Conservation (phyloP, 2,113 vertebrate genomes). For the Gallinago undulata region DNA sequence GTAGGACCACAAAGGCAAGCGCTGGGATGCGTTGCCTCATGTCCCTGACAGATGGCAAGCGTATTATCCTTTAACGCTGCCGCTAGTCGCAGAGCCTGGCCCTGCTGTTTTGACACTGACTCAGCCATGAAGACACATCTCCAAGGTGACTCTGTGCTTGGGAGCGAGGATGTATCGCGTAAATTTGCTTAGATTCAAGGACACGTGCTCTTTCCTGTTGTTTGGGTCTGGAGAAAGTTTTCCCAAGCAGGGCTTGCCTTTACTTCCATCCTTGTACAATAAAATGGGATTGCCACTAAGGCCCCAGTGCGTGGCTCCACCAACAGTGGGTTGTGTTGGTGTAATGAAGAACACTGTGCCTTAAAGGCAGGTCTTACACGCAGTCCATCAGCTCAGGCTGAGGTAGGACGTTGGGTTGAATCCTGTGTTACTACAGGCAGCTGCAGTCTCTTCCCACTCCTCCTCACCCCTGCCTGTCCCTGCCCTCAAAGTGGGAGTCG, state of each 20-base stretch:
- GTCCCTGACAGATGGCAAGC: constrained; percentile 27
- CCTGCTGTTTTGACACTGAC: constrained; percentile 26
- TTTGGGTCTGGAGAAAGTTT: background rate
- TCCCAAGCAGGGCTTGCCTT: background rate
- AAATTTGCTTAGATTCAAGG: background rate
- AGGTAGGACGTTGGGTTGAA: background rate
- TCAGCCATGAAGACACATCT: background rate
- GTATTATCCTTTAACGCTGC: background rate
- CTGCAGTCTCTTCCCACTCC: background rate
- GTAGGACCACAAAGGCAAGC: background rate
- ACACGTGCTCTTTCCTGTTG: background rate
- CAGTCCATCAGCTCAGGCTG: background rate
- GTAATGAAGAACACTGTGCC: background rate
- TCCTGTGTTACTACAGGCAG: background rate
- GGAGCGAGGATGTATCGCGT: background rate
- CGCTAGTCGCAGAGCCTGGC: background rate
- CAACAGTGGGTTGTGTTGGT: background rate
- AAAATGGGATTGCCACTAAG: background rate
- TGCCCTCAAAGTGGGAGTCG: fast-evolving
- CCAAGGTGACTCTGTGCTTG: constrained; percentile 12
- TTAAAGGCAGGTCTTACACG: background rate
- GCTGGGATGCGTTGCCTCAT: background rate
- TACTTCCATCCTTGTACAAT: background rate
- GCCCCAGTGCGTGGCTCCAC: background rate
- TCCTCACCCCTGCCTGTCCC: background rate